These are phyloP conservation scores for Spisula subtruncata DNA, from an alignment of 2,888 invertebrate species.

Conservation along the genomic window DNA sequence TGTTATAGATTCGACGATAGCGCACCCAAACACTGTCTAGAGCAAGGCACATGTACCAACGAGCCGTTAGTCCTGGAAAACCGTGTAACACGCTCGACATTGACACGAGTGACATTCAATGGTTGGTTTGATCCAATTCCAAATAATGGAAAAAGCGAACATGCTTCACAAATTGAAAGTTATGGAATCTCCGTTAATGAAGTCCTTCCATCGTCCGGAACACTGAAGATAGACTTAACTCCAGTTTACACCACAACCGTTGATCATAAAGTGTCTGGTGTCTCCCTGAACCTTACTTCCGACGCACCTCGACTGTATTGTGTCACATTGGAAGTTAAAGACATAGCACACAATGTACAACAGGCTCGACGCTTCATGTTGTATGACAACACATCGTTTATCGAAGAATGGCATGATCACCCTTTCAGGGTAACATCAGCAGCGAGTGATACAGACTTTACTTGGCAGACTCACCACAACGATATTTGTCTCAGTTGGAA, in stretches of 20 bases:
- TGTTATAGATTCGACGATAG: constrained; percentile 41
- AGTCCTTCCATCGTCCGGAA: not conserved
- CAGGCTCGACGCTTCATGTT: constrained; percentile 69
- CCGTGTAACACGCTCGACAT: not conserved
- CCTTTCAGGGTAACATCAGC: constrained; percentile 60
- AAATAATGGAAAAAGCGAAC: not conserved
- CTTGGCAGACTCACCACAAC: constrained; percentile 73
- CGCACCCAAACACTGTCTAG: constrained; percentile 37
- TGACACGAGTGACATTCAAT: not conserved
- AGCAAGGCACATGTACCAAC: not conserved
- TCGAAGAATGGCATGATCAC: constrained; percentile 42
- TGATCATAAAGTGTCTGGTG: not conserved
- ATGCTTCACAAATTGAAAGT: constrained; percentile 40
- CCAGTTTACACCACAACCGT: not conserved
- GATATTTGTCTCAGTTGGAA: constrained; percentile 70
- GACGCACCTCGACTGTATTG: constrained; percentile 26
- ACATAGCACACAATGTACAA: constrained; percentile 65
- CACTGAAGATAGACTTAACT: constrained; percentile 15
- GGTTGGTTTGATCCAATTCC: constrained; percentile 56
- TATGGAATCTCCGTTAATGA: constrained; percentile 43
- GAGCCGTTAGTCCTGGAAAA: constrained; percentile 16
- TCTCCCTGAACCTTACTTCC: not conserved
- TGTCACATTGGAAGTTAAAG: constrained; percentile 59
- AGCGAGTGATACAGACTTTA: constrained; percentile 48
- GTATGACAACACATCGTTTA: constrained; percentile 62